A percentile compares a stretch with the other conserved stretches of the same genome.
Conservation (phyloP, 2,113 vertebrate species). For the Haemorhous mexicanus region DNA sequence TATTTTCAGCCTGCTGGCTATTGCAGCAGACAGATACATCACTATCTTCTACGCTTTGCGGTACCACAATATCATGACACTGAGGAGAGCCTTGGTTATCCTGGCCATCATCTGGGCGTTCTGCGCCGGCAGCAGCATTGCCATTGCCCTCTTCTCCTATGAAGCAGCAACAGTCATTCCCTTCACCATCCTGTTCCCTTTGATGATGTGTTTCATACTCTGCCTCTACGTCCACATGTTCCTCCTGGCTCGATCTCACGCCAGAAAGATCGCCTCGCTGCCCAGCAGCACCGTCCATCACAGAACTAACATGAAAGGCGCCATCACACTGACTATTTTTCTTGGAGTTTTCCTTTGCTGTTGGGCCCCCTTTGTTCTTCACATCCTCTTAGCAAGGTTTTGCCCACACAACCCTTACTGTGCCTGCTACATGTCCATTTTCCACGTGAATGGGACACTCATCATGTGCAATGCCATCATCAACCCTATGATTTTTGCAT, state of each 20-base stretch:
- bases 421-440: slow-evolving; percentile 90
- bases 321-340: slow-evolving; percentile 88
- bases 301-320: slow-evolving; percentile 81
- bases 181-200: slow-evolving; percentile 82
- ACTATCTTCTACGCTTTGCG: slow-evolving; percentile 91
- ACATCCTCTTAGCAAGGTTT: slow-evolving; percentile 85
- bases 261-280: slow-evolving; percentile 79
- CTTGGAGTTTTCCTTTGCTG: slow-evolving; percentile 91
- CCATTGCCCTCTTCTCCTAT: slow-evolving; percentile 83
- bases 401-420: slow-evolving; percentile 93
- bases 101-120: slow-evolving; percentile 81
- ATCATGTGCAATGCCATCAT: slow-evolving; percentile 90
- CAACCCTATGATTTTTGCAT: slow-evolving; percentile 93
- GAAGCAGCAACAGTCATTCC: slow-evolving; percentile 79
- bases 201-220: slow-evolving; percentile 84
- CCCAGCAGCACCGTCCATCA: slow-evolving; percentile 62
- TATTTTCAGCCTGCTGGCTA: slow-evolving; percentile 89
- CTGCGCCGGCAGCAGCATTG: slow-evolving; percentile 77
- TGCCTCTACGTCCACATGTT: slow-evolving; percentile 94
- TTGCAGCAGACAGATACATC: slow-evolving; percentile 91
- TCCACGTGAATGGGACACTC: slow-evolving; percentile 86
- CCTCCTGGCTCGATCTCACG: slow-evolving; percentile 85
- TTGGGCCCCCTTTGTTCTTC: slow-evolving; percentile 91
- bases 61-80: slow-evolving; percentile 92
- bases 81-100: slow-evolving; percentile 70